Evolutionary conservation across 2,888 invertebrate species (phyloP).

Genomic region (Heterodera filipjevi): DNA sequence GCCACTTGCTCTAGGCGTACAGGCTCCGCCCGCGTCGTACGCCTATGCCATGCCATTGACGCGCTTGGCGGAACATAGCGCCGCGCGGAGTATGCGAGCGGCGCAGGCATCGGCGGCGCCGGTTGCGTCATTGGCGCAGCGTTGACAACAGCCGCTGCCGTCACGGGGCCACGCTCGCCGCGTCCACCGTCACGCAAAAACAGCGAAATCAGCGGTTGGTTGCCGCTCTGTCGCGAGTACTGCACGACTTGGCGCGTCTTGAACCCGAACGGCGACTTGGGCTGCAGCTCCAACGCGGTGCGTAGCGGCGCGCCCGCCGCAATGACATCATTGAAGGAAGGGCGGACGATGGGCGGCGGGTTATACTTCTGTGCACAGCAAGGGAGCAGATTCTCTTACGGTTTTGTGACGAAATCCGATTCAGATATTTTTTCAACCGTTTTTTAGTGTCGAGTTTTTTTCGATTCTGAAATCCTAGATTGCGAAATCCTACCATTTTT

Average conservation of each 20-base stretch:
- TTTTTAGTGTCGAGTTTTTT: no score
- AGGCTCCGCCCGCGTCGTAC: background rate
- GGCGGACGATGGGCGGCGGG: constrained; percentile 18
- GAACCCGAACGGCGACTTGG: background rate
- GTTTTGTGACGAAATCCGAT: no score
- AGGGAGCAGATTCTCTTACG: no score
- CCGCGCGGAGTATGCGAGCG: background rate
- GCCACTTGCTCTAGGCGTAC: no score
- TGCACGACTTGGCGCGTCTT: background rate
- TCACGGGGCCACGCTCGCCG: background rate
- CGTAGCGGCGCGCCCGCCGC: constrained; percentile 4
- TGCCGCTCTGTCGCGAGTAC: background rate
- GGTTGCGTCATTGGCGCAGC: background rate
- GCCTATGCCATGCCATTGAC: background rate
- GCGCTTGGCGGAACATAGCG: background rate
- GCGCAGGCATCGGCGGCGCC: background rate
- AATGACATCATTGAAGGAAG: constrained; percentile 1
- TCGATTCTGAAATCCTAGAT: no score
- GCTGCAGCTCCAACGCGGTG: constrained; percentile 13
- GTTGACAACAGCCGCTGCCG: background rate
- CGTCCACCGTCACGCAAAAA: constrained; percentile 1
- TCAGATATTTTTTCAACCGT: no score
- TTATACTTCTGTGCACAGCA: background rate
- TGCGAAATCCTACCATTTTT: no score
- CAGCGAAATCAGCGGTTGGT: constrained; percentile 5